phyloP scores from a whole-genome alignment of 1,140 invertebrate species.

The Monomorium pharaonis region DNA sequence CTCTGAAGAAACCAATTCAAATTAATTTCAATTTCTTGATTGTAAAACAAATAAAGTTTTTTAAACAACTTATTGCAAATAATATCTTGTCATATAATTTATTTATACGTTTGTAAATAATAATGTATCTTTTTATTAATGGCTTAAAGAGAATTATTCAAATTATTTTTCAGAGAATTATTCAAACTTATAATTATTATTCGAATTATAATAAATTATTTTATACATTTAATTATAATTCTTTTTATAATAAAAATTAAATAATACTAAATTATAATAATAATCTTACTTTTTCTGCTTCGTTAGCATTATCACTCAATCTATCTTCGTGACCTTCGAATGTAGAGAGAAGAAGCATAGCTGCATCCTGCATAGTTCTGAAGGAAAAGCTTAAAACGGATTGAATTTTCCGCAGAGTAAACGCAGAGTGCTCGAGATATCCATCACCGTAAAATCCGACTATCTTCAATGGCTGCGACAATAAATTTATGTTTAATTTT shows the following conservation, averaged over 20 bases:
- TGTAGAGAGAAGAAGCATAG: constrained; percentile 91
- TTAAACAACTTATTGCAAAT: background rate
- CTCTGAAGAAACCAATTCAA: constrained; percentile 70
- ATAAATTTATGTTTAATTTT: background rate
- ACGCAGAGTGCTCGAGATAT: constrained; percentile 90
- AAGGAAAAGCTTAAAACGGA: constrained; percentile 91
- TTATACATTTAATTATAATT: background rate
- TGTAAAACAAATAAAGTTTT: background rate
- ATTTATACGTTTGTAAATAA: background rate
- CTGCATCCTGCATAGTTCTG: constrained; percentile 89
- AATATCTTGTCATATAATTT: background rate
- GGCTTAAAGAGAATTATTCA: background rate
- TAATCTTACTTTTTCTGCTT: constrained; percentile 73
- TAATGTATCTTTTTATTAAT: background rate
- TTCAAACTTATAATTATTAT: background rate
- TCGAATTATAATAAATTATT: background rate
- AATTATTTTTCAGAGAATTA: background rate
- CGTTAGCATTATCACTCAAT: constrained; percentile 67
- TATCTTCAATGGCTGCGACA: constrained; percentile 86
- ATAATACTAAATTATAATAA: background rate
- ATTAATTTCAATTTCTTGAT: background rate
- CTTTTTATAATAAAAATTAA: constrained; percentile 2
- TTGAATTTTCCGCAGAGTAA: constrained; percentile 88
- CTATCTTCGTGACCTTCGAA: constrained; percentile 86
- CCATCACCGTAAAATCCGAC: constrained; percentile 93